Conservation (phyloP, 2,797 vertebrate species). For the Molossus alvarezi region DNA sequence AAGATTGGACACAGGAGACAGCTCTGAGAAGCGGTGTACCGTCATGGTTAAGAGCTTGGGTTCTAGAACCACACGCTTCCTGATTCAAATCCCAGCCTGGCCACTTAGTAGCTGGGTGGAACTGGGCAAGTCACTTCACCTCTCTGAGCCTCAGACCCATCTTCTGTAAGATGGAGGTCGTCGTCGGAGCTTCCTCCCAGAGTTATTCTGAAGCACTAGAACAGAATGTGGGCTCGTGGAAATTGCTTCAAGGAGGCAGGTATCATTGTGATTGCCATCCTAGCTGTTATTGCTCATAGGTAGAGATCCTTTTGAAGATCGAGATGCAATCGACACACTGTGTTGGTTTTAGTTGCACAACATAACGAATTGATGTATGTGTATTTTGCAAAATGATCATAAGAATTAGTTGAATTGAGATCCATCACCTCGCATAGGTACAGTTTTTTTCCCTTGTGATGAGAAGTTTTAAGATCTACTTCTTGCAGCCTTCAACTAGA, state of each 20-base stretch:
- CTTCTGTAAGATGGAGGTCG: background rate
- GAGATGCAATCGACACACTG: background rate
- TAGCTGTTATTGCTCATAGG: background rate
- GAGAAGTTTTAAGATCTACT: background rate
- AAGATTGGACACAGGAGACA: background rate
- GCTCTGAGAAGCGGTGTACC: background rate
- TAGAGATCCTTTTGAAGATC: background rate
- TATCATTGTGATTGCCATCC: accelerated
- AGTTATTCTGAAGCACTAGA: background rate
- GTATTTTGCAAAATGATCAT: too few relatives aligned
- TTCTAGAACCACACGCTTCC: background rate
- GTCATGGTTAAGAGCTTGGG: accelerated
- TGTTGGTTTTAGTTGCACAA: background rate
- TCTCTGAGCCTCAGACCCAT: too few relatives aligned
- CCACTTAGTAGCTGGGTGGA: background rate
- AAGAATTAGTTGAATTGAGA: too few relatives aligned
- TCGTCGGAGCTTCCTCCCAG: background rate
- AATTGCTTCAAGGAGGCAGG: background rate
- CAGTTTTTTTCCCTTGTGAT: too few relatives aligned
- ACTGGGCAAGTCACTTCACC: background rate
- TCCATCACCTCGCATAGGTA: too few relatives aligned
- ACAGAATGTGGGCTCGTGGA: accelerated
- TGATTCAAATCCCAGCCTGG: background rate
- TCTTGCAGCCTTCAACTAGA: background rate
- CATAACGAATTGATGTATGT: background rate